phyloP scores from a whole-genome alignment of 2,113 vertebrate genomes.

The Rostratula benghalensis region DNA sequence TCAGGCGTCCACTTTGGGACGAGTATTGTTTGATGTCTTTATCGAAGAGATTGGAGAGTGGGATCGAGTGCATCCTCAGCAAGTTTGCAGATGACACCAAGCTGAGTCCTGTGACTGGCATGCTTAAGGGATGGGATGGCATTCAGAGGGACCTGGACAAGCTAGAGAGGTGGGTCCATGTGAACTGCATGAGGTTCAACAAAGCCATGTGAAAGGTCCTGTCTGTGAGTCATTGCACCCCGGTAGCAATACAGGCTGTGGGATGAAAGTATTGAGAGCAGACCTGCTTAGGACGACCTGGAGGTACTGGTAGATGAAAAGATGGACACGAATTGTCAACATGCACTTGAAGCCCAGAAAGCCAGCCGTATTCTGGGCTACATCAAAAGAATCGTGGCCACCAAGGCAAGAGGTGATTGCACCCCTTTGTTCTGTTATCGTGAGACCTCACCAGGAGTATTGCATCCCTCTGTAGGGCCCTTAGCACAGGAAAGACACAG shows the following conservation, averaged over 20 bases:
- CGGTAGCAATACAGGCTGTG: neutral
- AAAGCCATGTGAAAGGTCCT: neutral
- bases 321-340: neutral
- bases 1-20: rapidly evolving
- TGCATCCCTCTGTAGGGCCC: neutral
- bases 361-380: rapidly evolving
- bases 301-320: neutral
- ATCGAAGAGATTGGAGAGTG: neutral
- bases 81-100: neutral
- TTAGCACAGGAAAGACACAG: neutral
- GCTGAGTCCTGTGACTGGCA: rapidly evolving
- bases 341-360: rapidly evolving
- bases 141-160: neutral
- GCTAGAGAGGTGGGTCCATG: neutral
- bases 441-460: neutral
- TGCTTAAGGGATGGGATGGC: rapidly evolving
- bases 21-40: neutral
- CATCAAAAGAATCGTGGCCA: neutral
- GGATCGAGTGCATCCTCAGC: neutral
- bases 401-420: neutral
- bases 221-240: rapidly evolving
- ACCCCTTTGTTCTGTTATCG: neutral
- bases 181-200: neutral
- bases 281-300: neutral
- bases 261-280: no score